Percentiles rank a stretch among this genome's conserved stretches.
phyloP scores from a whole-genome alignment of 2,113 vertebrate genomes.

The Microtus richardsoni region DNA sequence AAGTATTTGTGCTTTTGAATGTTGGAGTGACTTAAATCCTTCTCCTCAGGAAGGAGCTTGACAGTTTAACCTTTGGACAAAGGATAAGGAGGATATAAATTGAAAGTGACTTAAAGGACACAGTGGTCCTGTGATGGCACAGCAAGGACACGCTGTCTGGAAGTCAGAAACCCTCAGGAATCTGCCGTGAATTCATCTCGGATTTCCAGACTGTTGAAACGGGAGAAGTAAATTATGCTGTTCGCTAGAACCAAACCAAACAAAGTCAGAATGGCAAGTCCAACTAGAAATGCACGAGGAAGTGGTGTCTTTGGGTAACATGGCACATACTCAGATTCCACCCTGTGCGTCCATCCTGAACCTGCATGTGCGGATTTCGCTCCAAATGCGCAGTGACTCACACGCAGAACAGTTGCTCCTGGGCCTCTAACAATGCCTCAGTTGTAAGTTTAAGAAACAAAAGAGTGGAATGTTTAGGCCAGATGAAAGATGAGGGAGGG shows the following conservation, averaged over 20 bases:
- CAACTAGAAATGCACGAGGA: neutral
- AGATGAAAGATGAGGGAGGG: constrained; percentile 14
- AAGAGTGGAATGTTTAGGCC: constrained; percentile 16
- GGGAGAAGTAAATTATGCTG: neutral
- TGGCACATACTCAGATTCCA: neutral
- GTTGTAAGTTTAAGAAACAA: neutral
- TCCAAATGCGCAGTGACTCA: neutral
- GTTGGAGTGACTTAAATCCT: constrained; percentile 45
- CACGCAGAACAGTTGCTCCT: neutral
- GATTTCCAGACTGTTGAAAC: neutral
- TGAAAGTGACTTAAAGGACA: constrained; percentile 27
- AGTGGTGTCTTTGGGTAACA: neutral
- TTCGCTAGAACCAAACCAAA: neutral
- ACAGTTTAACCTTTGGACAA: constrained; percentile 41
- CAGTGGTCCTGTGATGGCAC: neutral
- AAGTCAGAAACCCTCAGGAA: neutral
- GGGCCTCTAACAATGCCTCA: constrained; percentile 17
- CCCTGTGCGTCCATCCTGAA: neutral
- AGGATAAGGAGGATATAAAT: constrained; percentile 38
- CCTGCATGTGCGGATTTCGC: neutral
- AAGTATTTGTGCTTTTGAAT: constrained; percentile 61
- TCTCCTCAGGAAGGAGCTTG: neutral
- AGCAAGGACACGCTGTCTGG: neutral
- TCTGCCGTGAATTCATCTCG: neutral
- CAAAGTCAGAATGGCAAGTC: neutral